Evolutionary conservation across 2,797 vertebrate species (phyloP), one percentile per base, ranked within the genome.

Genomic region (Zenarchopterus dispar): DNA sequence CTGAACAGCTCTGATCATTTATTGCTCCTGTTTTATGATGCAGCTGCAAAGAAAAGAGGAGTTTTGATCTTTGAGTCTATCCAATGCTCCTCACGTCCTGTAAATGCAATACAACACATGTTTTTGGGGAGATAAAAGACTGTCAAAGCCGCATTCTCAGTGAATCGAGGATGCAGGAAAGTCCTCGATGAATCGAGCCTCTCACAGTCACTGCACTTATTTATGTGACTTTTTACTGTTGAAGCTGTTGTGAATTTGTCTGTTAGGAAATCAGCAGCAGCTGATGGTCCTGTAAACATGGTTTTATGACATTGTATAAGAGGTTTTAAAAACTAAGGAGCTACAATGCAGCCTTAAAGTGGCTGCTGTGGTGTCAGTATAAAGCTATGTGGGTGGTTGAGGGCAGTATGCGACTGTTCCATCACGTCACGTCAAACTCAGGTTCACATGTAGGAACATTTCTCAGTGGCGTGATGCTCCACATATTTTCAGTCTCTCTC

Each of bases 21-120:
- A 7, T 7, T 7, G 2, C 26, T n/a, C 67, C 16, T 22, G 23
- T 21, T 50, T 24, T 11, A 21, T 75, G 33, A 71, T 75, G 31
- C 21, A 33, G 45, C 22, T 9, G 23, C 19, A 70, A 47, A 53
- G 50, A 33, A 24, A 39, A 51, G 24, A 56, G 46, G n/a, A 50
- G 5, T 31, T 57, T 56, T 75, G 67, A 81, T 77, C 28, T 52
- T 46, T 26, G 24, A 44, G 46, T 68, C 57, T 57, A 70, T 73
- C 39, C 56, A 6, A 56, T 45, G n/a, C n/a, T 8, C 4, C 33
- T 58, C n/a, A 8, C 21, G 15, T 41, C 46, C 52, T 62, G 24
- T 70, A 50, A 70, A 74, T 26, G 24, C 36, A 31, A 21, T 8
- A 8, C 26, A 8, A 36, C 21, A 31, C 21, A 8, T 19, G 43